These are phyloP conservation scores for Hybos culiciformis DNA, from an alignment of 2,888 invertebrate species.

Conservation along the genomic window DNA sequence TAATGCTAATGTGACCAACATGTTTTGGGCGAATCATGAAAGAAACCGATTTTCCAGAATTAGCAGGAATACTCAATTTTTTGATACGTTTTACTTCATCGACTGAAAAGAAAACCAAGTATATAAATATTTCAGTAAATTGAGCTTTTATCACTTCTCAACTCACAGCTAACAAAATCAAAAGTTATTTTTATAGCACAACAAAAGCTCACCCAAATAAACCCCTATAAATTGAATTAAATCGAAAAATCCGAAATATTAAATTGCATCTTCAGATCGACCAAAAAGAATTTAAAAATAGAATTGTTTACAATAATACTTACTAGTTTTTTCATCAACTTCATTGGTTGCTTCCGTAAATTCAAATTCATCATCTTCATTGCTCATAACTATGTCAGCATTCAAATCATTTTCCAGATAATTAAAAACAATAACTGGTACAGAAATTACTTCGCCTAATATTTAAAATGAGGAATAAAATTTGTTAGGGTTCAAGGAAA, in stretches of 20 bases:
- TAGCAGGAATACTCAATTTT: constrained; percentile 49
- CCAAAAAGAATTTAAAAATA: no score
- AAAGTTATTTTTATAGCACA: no score
- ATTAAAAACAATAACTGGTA: constrained; percentile 80
- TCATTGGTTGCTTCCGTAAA: constrained; percentile 70
- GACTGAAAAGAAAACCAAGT: not conserved
- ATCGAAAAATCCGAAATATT: no score
- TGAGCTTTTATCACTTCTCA: no score
- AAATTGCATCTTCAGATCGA: no score
- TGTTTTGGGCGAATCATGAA: constrained; percentile 68
- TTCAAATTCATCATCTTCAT: constrained; percentile 63
- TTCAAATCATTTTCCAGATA: constrained; percentile 63
- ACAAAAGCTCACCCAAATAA: no score
- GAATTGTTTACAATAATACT: constrained; percentile 29
- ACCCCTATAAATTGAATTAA: no score
- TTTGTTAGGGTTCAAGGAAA: no score
- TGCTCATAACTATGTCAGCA: constrained; percentile 73
- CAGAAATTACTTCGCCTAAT: constrained; percentile 74
- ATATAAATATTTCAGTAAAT: no score
- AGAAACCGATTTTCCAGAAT: constrained; percentile 62
- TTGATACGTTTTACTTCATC: constrained; percentile 27
- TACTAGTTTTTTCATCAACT: constrained; percentile 54
- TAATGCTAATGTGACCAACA: constrained; percentile 57
- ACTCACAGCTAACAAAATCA: no score
- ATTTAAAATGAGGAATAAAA: no score